Percentiles rank a stretch among this genome's conserved stretches.
phyloP scores from a whole-genome alignment of 2,797 vertebrate genomes.

The Sebastes taczanowskii region DNA sequence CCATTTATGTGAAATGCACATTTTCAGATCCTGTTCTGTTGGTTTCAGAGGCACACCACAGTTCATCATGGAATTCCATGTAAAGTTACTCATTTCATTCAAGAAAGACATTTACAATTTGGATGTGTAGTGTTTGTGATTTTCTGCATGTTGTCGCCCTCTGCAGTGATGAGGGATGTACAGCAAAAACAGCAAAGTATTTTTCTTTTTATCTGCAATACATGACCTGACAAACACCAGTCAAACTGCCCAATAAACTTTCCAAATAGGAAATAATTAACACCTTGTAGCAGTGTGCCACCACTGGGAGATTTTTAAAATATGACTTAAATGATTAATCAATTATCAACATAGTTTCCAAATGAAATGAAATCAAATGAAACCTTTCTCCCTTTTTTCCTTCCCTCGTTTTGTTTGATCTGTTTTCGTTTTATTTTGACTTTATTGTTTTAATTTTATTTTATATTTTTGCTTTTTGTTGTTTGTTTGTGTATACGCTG shows the following conservation, averaged over 20 bases:
- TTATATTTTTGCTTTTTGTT: too few species aligned
- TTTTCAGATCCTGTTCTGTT: not conserved
- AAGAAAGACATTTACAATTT: not conserved
- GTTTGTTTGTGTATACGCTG: too few species aligned
- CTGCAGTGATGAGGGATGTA: not conserved
- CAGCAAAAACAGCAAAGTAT: not conserved
- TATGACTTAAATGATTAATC: not conserved
- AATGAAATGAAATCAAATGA: not conserved
- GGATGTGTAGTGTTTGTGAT: not conserved
- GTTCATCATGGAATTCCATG: not conserved
- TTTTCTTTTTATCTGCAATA: not conserved
- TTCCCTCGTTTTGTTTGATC: too few species aligned
- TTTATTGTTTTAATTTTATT: too few species aligned
- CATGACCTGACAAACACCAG: not conserved
- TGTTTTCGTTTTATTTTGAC: too few species aligned
- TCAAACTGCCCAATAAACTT: too few species aligned
- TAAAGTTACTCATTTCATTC: not conserved
- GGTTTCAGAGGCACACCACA: not conserved
- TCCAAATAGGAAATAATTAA: too few species aligned
- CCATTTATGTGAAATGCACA: not conserved
- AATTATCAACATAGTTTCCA: not conserved
- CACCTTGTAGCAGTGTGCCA: too few species aligned
- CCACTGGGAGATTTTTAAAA: not conserved
- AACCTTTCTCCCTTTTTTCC: too few species aligned
- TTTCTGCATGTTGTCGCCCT: not conserved